Base-by-base conservation (phyloP, 2,797 vertebrate genomes). In the Sebastes flavidus region DNA sequence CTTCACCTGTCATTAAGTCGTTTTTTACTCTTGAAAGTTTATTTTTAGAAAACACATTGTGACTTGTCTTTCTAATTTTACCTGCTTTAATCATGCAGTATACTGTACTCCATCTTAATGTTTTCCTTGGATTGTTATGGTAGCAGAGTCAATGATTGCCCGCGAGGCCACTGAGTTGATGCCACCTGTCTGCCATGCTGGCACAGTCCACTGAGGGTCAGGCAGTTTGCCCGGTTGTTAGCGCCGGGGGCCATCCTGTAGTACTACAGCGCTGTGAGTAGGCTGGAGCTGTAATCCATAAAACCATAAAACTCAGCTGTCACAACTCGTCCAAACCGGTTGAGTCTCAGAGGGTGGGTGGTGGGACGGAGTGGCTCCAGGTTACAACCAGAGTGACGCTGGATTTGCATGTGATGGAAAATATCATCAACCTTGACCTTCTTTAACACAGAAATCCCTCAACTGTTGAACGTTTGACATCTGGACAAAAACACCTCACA, bases 251-350 rank as follows among this genome's bases (percentile, higher is more conserved):
- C 52, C 24, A n/a, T n/a, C 24, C 66, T 82, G 54, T 27, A 63
- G 73, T 69, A 29, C 75, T 46, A 67, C 14, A 20, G 18, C 18
- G 8, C 18, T 20, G 8, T 20, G 54, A 61, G 78, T 49, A 20
- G 54, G 55, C 69, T 12, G 52, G 52, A 16, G 60, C 76, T 70
- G 58, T 16, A 55, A 61, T 80, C 85, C 60, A 88, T 91, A 91
- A 92, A 91, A 83, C 72, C 67, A 94, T 94, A 91, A 92, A 92
- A 63, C 34, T 25, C 80, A 62, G 78, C 68, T 80, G 76, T 10
- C 49, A 32, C 9, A 87, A 86, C 81, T 83, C 1, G 58, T 72
- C 75, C 66, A 58, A 78, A 81, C 89, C 77, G 84, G 80, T 58
- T 86, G 12, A 71, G 34, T 69, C 32, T 71, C 27, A 1, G 36